Evolutionary conservation across 2,888 invertebrate species (phyloP).

Genomic region (Drosophila infuscata): DNA sequence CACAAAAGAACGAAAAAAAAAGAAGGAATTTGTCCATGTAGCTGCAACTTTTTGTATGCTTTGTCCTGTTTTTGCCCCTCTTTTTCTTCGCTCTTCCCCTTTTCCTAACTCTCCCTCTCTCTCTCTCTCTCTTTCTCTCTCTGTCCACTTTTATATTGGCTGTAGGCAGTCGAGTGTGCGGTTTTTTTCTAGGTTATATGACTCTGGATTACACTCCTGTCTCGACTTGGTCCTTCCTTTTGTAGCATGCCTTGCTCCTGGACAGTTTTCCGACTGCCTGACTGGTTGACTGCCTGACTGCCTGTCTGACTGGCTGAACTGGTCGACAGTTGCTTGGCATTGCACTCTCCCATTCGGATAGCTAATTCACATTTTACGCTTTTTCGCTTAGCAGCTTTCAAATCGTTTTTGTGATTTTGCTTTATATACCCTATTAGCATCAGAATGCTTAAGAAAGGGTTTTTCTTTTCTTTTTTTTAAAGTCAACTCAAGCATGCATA

Average conservation of each 20-base stretch:
- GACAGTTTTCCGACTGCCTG: slow-evolving; percentile 21
- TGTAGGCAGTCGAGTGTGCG: slow-evolving; percentile 71
- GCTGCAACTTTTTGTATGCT: slow-evolving; percentile 63
- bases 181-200: slow-evolving; percentile 72
- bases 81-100: not conserved
- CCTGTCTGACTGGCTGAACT: slow-evolving; percentile 9
- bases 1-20: slow-evolving; percentile 16
- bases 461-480: not conserved
- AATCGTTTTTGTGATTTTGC: slow-evolving; percentile 17
- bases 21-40: slow-evolving; percentile 42
- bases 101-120: not conserved
- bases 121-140: not conserved
- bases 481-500: not conserved
- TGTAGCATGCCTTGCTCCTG: slow-evolving; percentile 5
- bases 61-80: slow-evolving; percentile 58
- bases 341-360: slow-evolving; percentile 53
- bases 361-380: slow-evolving; percentile 70
- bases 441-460: not conserved
- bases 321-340: slow-evolving; percentile 51
- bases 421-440: slow-evolving; percentile 24
- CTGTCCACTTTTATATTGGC: slow-evolving; percentile 18
- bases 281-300: not conserved
- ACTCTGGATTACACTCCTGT: slow-evolving; percentile 36
- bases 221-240: slow-evolving; percentile 5
- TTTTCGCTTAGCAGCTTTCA: slow-evolving; percentile 40